A percentile compares a stretch with the other conserved stretches of the same genome.
Conservation (phyloP, 92 coral and sea anemone species). For the Actinostola sp. region DNA sequence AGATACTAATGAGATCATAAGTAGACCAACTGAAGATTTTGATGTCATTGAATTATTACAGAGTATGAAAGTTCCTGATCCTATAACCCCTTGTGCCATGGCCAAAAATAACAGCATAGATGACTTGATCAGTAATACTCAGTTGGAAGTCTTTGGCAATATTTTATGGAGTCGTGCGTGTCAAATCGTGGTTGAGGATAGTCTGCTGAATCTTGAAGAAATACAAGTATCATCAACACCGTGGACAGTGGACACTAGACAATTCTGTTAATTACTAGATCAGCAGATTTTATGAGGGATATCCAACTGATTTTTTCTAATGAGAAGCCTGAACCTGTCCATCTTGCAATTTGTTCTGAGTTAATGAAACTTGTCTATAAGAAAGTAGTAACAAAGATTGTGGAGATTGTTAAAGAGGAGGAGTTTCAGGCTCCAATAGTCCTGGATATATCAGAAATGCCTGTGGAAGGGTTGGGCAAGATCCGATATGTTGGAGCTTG, state of each 20-base stretch:
- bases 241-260: slow-evolving; percentile 34
- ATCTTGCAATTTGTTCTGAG: slow-evolving; percentile 34
- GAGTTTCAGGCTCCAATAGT: background rate
- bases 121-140: too few relatives aligned
- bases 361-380: slow-evolving; percentile 27
- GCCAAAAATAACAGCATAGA: background rate
- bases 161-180: slow-evolving; percentile 16
- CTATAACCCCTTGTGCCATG: background rate
- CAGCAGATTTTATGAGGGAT: slow-evolving; percentile 31
- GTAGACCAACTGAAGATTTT: background rate
- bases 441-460: slow-evolving; percentile 5
- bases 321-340: slow-evolving; percentile 10
- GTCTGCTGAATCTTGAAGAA: background rate
- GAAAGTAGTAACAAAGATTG: slow-evolving; percentile 28
- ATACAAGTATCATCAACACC: slow-evolving; percentile 9
- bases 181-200: slow-evolving; percentile 11
- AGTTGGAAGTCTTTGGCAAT: background rate
- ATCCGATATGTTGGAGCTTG: slow-evolving; percentile 40
- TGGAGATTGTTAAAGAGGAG: slow-evolving; percentile 22
- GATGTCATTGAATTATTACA: slow-evolving; percentile 4
- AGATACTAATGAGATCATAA: slow-evolving; percentile 5
- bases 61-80: slow-evolving; percentile 10
- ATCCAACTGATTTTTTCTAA: slow-evolving; percentile 23
- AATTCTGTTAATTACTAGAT: slow-evolving; percentile 29
- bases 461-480: slow-evolving; percentile 5